Evolutionary conservation across 53 echinoderm and acorn worm species (phyloP).

Genomic region (Crossaster papposus): DNA sequence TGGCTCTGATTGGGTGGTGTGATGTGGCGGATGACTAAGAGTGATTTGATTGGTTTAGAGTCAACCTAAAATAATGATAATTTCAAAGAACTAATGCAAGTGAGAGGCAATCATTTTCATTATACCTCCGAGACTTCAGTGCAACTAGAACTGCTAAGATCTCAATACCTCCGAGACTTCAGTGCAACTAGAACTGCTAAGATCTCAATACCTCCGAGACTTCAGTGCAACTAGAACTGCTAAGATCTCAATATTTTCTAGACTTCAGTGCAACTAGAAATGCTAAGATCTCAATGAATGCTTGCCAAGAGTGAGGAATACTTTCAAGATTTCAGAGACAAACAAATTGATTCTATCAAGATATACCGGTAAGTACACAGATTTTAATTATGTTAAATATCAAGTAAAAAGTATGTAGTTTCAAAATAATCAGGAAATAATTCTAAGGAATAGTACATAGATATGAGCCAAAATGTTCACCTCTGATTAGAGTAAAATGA

Average conservation of each 20-base stretch:
- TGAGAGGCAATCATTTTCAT: not conserved
- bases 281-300: not conserved
- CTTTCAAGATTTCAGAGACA: not conserved
- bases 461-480: too few species aligned
- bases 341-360: not conserved
- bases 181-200: not conserved
- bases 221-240: not conserved
- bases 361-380: not conserved
- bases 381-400: not conserved
- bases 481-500: too few species aligned
- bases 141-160: not conserved
- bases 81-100: not conserved
- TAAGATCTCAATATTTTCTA: not conserved
- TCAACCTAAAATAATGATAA: not conserved
- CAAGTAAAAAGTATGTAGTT: too few species aligned
- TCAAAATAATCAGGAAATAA: too few species aligned
- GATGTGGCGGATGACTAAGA: not conserved
- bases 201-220: not conserved
- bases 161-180: not conserved
- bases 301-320: not conserved
- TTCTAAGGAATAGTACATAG: too few species aligned
- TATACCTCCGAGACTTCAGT: not conserved
- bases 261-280: not conserved
- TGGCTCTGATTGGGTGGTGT: conserved; percentile 7
- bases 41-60: conserved; percentile 29